These are phyloP conservation scores for Canis aureus DNA, from an alignment of 2,113 vertebrate species.

Conservation along the genomic window DNA sequence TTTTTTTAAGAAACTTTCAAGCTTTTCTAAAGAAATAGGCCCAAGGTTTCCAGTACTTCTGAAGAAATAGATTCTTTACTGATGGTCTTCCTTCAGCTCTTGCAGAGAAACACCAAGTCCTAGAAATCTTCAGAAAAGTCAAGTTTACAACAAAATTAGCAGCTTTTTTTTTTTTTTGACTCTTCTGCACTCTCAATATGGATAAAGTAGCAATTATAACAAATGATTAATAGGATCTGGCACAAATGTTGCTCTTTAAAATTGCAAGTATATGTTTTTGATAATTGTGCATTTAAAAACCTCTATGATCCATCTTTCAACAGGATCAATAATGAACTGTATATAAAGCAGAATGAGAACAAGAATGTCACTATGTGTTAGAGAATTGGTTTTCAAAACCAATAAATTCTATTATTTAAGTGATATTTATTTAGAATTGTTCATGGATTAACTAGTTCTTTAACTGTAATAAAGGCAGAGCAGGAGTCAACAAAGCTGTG, in stretches of 20 bases:
- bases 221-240: not conserved
- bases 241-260: not conserved
- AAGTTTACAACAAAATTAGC: not conserved
- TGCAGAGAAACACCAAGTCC: not conserved
- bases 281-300: not conserved
- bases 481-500: not conserved
- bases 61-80: not conserved
- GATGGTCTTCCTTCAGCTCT: not conserved
- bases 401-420: not conserved
- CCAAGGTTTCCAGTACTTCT: not conserved
- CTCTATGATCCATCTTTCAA: not conserved
- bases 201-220: not conserved
- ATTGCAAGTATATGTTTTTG: not conserved
- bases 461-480: not conserved
- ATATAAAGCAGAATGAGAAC: not conserved
- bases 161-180: not conserved
- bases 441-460: not conserved
- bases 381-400: not conserved
- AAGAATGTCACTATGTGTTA: not conserved
- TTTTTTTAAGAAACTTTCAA: not conserved
- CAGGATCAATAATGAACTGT: not conserved
- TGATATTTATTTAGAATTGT: not conserved
- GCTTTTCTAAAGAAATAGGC: not conserved
- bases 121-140: not conserved
- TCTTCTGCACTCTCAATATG: not conserved